Evolutionary conservation across 2,113 vertebrate species (phyloP).

Genomic region (Aspidoscelis tigris): DNA sequence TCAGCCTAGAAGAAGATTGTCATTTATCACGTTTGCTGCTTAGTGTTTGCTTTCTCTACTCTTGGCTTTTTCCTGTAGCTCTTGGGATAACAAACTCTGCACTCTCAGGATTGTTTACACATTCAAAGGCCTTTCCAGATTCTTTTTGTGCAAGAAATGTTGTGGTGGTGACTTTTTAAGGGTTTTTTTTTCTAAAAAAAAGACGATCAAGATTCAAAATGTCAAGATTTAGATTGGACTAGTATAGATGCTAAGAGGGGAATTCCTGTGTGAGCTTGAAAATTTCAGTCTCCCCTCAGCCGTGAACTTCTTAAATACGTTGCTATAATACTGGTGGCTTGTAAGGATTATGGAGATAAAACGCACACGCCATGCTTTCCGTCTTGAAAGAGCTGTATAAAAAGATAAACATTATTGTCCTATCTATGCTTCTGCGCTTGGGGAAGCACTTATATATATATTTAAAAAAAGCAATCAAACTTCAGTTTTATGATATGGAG

Average conservation of each 20-base stretch:
- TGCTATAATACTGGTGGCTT: not conserved
- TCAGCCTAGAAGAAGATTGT: not conserved
- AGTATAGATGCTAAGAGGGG: not conserved
- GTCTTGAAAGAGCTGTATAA: not conserved
- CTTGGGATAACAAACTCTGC: not conserved
- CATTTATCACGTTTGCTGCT: not conserved
- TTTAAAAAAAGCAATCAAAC: not conserved
- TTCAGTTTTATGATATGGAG: not conserved
- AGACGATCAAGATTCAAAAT: not conserved
- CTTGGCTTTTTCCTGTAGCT: conserved; percentile 10
- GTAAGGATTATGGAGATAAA: not conserved
- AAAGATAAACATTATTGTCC: not conserved
- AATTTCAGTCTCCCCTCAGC: not conserved
- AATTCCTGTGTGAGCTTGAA: not conserved
- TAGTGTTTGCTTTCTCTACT: not conserved
- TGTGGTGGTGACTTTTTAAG: not conserved
- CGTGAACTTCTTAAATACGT: not conserved
- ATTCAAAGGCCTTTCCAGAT: not conserved
- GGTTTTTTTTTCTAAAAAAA: no score
- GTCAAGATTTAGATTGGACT: not conserved
- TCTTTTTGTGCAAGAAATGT: not conserved
- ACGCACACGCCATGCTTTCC: not conserved
- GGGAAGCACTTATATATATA: not conserved
- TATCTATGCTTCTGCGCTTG: not conserved
- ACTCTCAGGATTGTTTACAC: not conserved